Base-by-base conservation (phyloP, 2,797 vertebrate genomes). In the Diplodus puntazzo region DNA sequence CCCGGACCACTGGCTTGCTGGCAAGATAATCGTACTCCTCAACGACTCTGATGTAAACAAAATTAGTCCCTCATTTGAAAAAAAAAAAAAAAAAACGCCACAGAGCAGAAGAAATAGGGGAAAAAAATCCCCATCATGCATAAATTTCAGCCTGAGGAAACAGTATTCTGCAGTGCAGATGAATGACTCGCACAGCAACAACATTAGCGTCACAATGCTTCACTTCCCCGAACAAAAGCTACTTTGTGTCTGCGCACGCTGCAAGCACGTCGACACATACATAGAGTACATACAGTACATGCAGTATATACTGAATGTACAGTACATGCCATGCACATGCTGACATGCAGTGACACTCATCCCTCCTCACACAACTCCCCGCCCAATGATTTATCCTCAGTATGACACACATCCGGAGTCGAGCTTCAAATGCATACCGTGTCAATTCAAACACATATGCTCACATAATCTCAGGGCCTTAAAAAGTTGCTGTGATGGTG, bases 21-120 rank as follows among this genome's bases (percentile, higher is more conserved):
- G 76, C 55, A 59, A 71, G 65, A 59, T 80, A 75, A 84, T 88
- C 39, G 69, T 55, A 63, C 53, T 79, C 59, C 66, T 58, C 86
- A 85, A 90, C 88, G 73, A 84, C 27, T 69, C 50, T 60, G 81
- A 88, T 79, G 72, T 76, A 87, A 87, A 86, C 80, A 82, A 69
- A 89, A 81, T 87, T 63, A 86, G 42, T 53, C 27, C 80, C 59
- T 87, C 23, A 39, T 78, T 69, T 64, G 60, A 27, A 27, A 27
- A 4, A 27, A 27, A 27, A 27, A 27, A 27, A 27, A 27, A 27
- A 4, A 87, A 84, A 86, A 86, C 63, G 69, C 46, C 48, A 59
- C 34, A 25, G 18, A 85, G 64, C 27, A 58, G 57, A 76, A 81
- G 53, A 62, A 59, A 52, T 0, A 55, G 17, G 52, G 14, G 11